Base-by-base conservation (phyloP, 2,113 vertebrate species). In the Rhea pennata region DNA sequence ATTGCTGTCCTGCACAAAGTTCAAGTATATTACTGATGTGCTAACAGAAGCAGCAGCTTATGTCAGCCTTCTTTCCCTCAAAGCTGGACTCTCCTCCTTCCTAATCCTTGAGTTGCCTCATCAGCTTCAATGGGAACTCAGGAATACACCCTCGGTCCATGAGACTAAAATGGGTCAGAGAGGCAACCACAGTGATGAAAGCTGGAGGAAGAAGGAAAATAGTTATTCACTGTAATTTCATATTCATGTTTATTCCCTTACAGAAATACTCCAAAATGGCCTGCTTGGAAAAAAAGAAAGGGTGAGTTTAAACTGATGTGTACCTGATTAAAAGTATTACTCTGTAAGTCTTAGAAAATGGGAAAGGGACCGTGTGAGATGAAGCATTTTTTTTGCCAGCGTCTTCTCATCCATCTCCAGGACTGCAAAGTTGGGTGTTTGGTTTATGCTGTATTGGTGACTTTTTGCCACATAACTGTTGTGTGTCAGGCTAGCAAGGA, bases 1-100 rank as follows among this genome's bases (percentile, higher is more conserved):
- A 88, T 96, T 99, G 39, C 78, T 98, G 40, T 98, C 98, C 48
- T 99, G 98, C 95, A 97, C 98, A 33, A 98, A 99, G 97, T 99
- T 99, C 95, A 98, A 98, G 95, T 99, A 98, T 62, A 98, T 98
- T 98, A 98, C 96, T 1, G 98, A 98, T 42, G 98, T 96, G 27
- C 94, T 98, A 10, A 98, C 98, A 5, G 98, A 98, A 84, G 92
- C 98, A 70, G 98, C 98, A 81, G 98, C 98, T 92, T 96, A 97
- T 4, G 98, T 99, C 95, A 98, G 97, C 77, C 59, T 20, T 8
- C 5, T 61, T 69, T 51, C 36, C 20, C 70, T 92, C 62, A 74
- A 42, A 50, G 22, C 10, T 31, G 9, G 62, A 46, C 13, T 76
- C 17, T 82, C 8, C 13, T 21, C 62, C 53, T 75, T 69, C 58